Evolutionary conservation across 2,797 vertebrate genomes (phyloP), one percentile per base, ranked within the genome.

Genomic region (Sebastolobus alascanus): DNA sequence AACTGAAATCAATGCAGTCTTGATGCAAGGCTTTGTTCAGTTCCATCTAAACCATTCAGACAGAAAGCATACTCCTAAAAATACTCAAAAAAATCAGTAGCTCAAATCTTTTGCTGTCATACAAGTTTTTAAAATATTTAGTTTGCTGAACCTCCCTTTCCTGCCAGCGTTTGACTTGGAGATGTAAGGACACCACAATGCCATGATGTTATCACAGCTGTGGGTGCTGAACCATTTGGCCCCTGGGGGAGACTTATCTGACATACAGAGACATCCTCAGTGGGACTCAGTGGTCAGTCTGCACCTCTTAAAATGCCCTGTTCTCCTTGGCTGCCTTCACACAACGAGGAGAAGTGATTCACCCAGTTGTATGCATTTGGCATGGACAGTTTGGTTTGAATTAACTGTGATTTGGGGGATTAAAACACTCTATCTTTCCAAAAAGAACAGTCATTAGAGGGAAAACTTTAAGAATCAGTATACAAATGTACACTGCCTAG

Each of bases 201-300:
- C 80, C 22, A 66, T 85, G 91, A 85, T 95, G 92, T 95, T 95
- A 92, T 94, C 93, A 95, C 95, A 96, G 96, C 95, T 96, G 95
- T 91, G 90, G 88, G 83, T 92, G 92, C 84, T 92, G 88, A 89
- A 92, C 87, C 93, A 89, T 95, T 95, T 95, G 96, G 90, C 80
- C 91, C 86, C 87, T 11, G 43, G 68, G 84, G 82, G 64, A 72
- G 85, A 84, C 76, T 89, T 80, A 83, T 89, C 85, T 86, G 75
- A 77, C 84, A 75, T 20, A 81, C 80, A 85, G 84, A 79, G 73
- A 73, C 70, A 69, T 65, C 81, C 84, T 75, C 89, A 83, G 75
- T 66, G 82, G 59, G 74, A 60, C 79, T 82, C 88, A 58, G 85
- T 75, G 74, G 87, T 82, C 56, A 79, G 75, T 52, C 65, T 86